Base-by-base conservation (phyloP, 2,113 vertebrate genomes). In the Leptosomus discolor region DNA sequence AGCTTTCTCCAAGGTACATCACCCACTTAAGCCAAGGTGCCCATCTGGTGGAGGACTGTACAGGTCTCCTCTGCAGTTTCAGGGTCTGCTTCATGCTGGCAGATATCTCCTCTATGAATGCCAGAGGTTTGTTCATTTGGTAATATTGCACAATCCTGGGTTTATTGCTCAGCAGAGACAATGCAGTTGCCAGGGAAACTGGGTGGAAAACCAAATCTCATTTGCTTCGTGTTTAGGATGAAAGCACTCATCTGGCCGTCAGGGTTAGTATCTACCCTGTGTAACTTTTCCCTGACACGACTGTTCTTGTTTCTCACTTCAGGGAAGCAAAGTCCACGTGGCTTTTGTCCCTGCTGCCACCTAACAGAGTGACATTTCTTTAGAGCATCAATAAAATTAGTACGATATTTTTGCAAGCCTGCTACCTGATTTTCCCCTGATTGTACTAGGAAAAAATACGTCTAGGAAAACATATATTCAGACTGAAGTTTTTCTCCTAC, bases 41-140 rank as follows among this genome's bases (percentile, higher is more conserved):
- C n/a, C 0, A 0, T n/a, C 34, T 3, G 2, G 5, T 16, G 24
- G 43, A 53, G 34, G 14, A 46, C 23, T 12, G 2, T 6, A 9
- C 24, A 36, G 30, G 16, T 37, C 23, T 14, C 4, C n/a, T 36
- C 32, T 27, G 32, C 12, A 7, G 17, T 13, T 39, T 15, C n/a
- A 43, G 53, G 18, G 3, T 50, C 74, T 45, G 58, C 45, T 78
- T 78, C 5, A 3, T 3, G 30, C 34, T 39, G 53, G 19, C 6
- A 2, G 18, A 27, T 32, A 34, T 20, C 50, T 34, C 43, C 67
- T 12, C 5, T 30, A 6, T n/a, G 6, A 29, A 20, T 11, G n/a
- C 11, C 6, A 14, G 46, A 21, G 45, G n/a, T 70, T 36, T 18
- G 32, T 41, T 53, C 1, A 0, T 41, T 58, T 22, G 30, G 53